Conservation (phyloP, 2,888 invertebrate genomes). For the Automeris io region DNA sequence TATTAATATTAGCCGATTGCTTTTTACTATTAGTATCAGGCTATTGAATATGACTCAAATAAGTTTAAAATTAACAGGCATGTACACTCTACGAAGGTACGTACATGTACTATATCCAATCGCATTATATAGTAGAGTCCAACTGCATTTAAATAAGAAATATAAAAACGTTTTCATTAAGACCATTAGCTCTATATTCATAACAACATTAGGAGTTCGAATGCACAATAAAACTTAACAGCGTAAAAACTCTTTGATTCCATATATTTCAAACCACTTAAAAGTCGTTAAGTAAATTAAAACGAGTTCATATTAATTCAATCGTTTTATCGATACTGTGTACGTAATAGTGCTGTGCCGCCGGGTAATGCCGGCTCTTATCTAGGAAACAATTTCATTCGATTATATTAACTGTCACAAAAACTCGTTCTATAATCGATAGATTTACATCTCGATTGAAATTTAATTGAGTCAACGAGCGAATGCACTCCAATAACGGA, state of each 20-base stretch:
- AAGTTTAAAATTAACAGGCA: no score
- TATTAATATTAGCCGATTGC: no score
- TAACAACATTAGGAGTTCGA: no score
- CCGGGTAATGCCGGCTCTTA: constrained; percentile 24
- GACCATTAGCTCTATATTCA: no score
- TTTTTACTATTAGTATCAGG: no score
- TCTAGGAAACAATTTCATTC: constrained; percentile 44
- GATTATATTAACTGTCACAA: constrained; percentile 50
- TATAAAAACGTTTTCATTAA: no score
- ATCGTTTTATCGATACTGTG: constrained; percentile 17
- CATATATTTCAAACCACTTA: neutral
- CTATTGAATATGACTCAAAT: no score
- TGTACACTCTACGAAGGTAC: no score
- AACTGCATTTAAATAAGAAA: no score
- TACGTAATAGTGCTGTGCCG: constrained; percentile 24
- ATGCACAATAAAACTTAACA: constrained; percentile 15
- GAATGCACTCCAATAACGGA: constrained; percentile 67
- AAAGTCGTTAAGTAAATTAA: constrained; percentile 14
- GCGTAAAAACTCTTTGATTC: constrained; percentile 4
- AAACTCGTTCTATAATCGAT: constrained; percentile 56
- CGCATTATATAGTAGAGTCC: no score
- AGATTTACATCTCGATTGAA: constrained; percentile 69
- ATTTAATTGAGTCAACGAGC: constrained; percentile 69
- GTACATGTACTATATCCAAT: no score
- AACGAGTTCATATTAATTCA: constrained; percentile 22